Percentiles rank a stretch among this genome's conserved stretches.
These are phyloP conservation scores for Agonopterix subpropinquella DNA, from an alignment of 2,888 invertebrate genomes.

Conservation along the genomic window DNA sequence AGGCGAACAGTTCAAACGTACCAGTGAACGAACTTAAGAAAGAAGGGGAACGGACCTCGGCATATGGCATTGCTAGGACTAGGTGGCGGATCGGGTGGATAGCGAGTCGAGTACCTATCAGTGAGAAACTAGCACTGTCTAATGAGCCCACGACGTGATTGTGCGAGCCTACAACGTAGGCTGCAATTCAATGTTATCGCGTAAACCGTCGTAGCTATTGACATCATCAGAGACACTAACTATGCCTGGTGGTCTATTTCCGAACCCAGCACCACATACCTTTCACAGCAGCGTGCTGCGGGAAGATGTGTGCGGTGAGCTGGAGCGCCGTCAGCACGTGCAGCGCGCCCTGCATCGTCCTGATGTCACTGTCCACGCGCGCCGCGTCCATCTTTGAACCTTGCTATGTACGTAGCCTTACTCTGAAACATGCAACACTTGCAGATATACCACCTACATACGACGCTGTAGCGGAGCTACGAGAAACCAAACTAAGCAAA, in stretches of 20 bases:
- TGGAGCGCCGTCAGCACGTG: slow-evolving; percentile 15
- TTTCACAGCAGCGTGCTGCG: background rate
- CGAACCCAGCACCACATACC: slow-evolving; percentile 4
- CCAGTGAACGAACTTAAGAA: background rate
- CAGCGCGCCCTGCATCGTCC: slow-evolving; percentile 7
- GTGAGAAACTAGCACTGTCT: too few relatives aligned
- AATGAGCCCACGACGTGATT: background rate
- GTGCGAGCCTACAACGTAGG: slow-evolving; percentile 6
- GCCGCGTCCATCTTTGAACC: background rate
- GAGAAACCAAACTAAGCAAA: too few relatives aligned
- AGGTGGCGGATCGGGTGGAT: too few relatives aligned
- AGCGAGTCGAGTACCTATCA: too few relatives aligned
- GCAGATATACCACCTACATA: too few relatives aligned
- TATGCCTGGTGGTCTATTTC: background rate
- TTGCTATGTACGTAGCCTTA: too few relatives aligned
- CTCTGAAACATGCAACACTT: too few relatives aligned
- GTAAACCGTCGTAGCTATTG: background rate
- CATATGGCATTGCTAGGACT: too few relatives aligned
- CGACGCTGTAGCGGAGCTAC: too few relatives aligned
- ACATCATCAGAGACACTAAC: background rate
- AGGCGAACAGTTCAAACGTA: background rate
- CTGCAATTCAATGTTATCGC: background rate
- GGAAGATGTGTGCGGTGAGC: slow-evolving; percentile 10
- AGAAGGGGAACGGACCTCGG: too few relatives aligned
- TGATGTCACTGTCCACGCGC: background rate